Evolutionary conservation across 2,113 vertebrate genomes (phyloP).

Genomic region (Amia ocellicauda): DNA sequence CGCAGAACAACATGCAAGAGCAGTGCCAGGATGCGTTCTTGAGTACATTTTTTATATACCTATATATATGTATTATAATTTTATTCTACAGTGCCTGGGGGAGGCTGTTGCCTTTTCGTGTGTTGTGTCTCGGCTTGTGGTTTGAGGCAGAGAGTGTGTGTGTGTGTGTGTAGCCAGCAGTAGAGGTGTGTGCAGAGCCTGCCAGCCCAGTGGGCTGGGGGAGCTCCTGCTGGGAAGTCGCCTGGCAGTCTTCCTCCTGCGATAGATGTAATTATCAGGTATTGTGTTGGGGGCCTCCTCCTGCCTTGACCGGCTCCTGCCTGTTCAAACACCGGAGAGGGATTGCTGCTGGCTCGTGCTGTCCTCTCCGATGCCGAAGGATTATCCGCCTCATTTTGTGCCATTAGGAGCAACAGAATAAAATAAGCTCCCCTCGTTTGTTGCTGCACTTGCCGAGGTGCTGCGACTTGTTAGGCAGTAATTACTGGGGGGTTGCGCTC

Average conservation of each 20-base stretch:
- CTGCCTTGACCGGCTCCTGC: slow-evolving; percentile 5
- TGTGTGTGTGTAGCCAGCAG: neutral
- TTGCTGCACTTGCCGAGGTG: slow-evolving; percentile 14
- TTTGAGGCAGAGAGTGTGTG: too few species aligned
- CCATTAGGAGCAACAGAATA: slow-evolving; percentile 49
- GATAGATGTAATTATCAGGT: slow-evolving; percentile 15
- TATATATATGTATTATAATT: too few species aligned
- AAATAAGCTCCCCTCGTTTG: slow-evolving; percentile 50
- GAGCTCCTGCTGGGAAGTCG: neutral
- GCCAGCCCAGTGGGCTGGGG: neutral
- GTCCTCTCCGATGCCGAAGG: slow-evolving; percentile 36
- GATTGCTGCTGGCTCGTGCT: slow-evolving; percentile 29
- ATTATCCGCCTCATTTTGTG: slow-evolving; percentile 56
- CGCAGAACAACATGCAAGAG: too few species aligned
- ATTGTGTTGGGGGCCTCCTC: slow-evolving; percentile 4
- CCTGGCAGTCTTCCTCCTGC: neutral
- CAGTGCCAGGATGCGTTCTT: too few species aligned
- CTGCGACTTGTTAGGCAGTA: slow-evolving; percentile 35
- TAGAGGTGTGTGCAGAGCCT: too few species aligned
- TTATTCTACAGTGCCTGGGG: too few species aligned
- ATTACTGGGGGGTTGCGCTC: slow-evolving; percentile 30
- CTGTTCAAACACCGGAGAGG: slow-evolving; percentile 20
- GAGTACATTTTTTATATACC: too few species aligned
- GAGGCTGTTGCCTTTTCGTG: too few species aligned
- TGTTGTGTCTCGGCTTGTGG: too few species aligned